phyloP scores from a whole-genome alignment of 1,140 invertebrate genomes.

The Gryon sp. region DNA sequence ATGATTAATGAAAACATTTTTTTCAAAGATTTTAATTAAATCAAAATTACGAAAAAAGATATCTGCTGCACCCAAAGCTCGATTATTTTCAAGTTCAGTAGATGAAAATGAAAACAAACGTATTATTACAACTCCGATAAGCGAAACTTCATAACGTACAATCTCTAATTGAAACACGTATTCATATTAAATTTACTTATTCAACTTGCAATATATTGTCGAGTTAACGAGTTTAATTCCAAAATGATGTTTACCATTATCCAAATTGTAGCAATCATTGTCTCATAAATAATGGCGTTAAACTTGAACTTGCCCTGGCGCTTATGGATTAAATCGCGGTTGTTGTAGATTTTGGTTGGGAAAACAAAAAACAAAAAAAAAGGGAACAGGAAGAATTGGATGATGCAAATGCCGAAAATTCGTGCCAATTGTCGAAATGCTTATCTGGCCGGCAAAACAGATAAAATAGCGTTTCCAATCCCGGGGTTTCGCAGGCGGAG shows the following conservation, averaged over 20 bases:
- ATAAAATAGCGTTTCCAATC: slow-evolving; percentile 75
- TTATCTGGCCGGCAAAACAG: slow-evolving; percentile 60
- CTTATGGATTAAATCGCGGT: slow-evolving; percentile 36
- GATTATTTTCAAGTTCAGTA: slow-evolving; percentile 19
- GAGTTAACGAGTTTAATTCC: slow-evolving; percentile 47
- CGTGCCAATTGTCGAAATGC: slow-evolving; percentile 59
- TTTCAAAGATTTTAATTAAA: too few relatives aligned
- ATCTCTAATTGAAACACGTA: slow-evolving; percentile 56
- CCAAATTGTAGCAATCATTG: slow-evolving; percentile 43
- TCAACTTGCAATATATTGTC: slow-evolving; percentile 43
- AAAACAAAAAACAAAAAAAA: not conserved
- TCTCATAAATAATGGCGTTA: slow-evolving; percentile 54
- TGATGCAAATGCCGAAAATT: slow-evolving; percentile 56
- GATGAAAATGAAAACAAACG: slow-evolving; percentile 41
- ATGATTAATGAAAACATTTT: too few relatives aligned
- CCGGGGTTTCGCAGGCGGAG: slow-evolving; percentile 69
- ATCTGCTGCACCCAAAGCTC: too few relatives aligned
- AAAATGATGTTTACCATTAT: slow-evolving; percentile 57
- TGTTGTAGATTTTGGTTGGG: slow-evolving; percentile 10
- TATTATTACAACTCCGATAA: slow-evolving; percentile 39
- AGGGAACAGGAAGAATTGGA: slow-evolving; percentile 15
- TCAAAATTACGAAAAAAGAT: too few relatives aligned
- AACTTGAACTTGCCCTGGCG: slow-evolving; percentile 53
- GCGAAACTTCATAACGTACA: slow-evolving; percentile 42
- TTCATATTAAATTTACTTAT: slow-evolving; percentile 54